Evolutionary conservation across 2,888 invertebrate species (phyloP).

Genomic region (Hypena proboscidalis): DNA sequence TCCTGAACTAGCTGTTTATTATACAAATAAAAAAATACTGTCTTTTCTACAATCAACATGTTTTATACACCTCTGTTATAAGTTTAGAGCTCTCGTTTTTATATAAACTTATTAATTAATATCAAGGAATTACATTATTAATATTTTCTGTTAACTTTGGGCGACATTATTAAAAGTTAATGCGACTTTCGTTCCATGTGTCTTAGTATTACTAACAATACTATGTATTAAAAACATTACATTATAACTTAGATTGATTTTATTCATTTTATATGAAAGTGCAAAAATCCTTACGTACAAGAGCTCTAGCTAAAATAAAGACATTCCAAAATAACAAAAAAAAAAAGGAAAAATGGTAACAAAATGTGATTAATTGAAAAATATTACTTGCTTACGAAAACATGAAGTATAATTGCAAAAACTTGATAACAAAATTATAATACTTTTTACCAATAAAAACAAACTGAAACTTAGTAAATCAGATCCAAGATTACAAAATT

Average conservation of each 20-base stretch:
- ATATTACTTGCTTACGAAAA: slow-evolving; percentile 34
- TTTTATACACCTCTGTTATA: slow-evolving; percentile 19
- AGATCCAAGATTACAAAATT: slow-evolving; percentile 2
- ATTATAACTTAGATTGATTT: not conserved
- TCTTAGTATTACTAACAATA: not conserved
- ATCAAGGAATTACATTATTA: too few relatives aligned
- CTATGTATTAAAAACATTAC: not conserved
- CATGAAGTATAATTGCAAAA: slow-evolving; percentile 21
- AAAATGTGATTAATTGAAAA: slow-evolving; percentile 38
- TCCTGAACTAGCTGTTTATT: slow-evolving; percentile 38
- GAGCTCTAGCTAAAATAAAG: slow-evolving; percentile 27
- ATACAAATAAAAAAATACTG: slow-evolving; percentile 34
- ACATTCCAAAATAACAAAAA: not conserved
- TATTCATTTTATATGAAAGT: not conserved
- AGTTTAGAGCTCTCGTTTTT: slow-evolving; percentile 30
- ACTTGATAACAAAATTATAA: slow-evolving; percentile 34
- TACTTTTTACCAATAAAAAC: slow-evolving; percentile 36
- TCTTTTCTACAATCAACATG: slow-evolving; percentile 32
- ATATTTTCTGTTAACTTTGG: too few relatives aligned
- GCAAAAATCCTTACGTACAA: slow-evolving; percentile 15
- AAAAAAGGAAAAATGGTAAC: slow-evolving; percentile 39
- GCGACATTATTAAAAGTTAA: not conserved
- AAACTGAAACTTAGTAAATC: slow-evolving; percentile 27
- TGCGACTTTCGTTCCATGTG: not conserved
- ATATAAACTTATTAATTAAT: not conserved